Evolutionary conservation across 2,888 invertebrate species (phyloP).

Genomic region (Lymantria dispar): DNA sequence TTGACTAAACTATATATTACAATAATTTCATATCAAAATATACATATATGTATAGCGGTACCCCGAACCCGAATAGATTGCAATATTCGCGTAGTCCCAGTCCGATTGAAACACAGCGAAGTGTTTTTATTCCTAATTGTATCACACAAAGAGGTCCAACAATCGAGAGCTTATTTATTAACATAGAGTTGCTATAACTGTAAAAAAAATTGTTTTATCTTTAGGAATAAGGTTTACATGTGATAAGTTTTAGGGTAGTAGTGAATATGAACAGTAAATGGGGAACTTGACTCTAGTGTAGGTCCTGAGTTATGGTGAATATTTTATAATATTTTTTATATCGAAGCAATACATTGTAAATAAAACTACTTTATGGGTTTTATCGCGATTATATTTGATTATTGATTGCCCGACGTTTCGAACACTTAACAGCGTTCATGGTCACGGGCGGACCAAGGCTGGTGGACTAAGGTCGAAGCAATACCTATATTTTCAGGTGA

Average conservation of each 20-base stretch:
- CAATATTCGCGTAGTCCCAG: constrained; percentile 46
- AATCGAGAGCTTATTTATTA: constrained; percentile 57
- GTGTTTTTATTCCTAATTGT: constrained; percentile 73
- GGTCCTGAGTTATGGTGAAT: no score
- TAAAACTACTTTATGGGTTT: no score
- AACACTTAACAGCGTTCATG: no score
- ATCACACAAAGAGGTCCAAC: constrained; percentile 60
- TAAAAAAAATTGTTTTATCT: constrained; percentile 10
- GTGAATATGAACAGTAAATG: neutral
- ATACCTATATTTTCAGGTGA: neutral
- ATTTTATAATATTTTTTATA: no score
- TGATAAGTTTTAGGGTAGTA: neutral
- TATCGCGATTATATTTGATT: no score
- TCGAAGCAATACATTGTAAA: no score
- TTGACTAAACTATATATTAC: no score
- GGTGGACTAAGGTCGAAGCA: no score
- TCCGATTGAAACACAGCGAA: constrained; percentile 57
- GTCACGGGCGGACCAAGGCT: no score
- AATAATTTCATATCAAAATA: no score
- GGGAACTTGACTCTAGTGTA: neutral
- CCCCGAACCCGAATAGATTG: constrained; percentile 38
- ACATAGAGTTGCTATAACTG: constrained; percentile 48
- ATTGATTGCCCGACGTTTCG: no score
- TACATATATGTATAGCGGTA: no score
- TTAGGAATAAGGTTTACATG: constrained; percentile 14